Conservation (phyloP, 2,888 invertebrate genomes). For the Cloeon dipterum region DNA sequence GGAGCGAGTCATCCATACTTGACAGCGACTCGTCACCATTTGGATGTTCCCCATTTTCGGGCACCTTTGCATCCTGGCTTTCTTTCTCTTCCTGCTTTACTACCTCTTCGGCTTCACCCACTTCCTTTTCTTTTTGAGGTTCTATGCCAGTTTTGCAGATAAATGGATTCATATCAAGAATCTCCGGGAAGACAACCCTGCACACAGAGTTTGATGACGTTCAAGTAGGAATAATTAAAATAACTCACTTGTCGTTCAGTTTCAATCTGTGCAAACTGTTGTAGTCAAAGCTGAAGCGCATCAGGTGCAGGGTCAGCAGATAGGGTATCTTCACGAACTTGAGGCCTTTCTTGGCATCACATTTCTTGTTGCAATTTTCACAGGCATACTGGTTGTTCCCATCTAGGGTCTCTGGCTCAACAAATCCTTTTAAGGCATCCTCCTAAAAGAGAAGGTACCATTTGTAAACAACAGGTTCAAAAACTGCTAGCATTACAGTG, state of each 20-base stretch:
- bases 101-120: constrained; percentile 7
- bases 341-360: constrained; percentile 73
- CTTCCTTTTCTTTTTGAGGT: constrained; percentile 10
- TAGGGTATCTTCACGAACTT: constrained; percentile 73
- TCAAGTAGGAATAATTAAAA: neutral
- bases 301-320: constrained; percentile 62
- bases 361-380: constrained; percentile 64
- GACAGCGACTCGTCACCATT: neutral
- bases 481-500: no score
- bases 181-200: constrained; percentile 62
- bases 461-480: neutral
- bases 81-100: no score
- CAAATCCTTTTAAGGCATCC: constrained; percentile 62
- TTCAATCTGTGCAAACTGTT: constrained; percentile 63
- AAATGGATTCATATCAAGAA: constrained; percentile 53
- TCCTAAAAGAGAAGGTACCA: constrained; percentile 23
- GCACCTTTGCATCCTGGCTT: constrained; percentile 44
- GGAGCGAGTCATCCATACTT: no score
- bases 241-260: constrained; percentile 59
- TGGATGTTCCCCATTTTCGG: constrained; percentile 38
- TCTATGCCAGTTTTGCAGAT: constrained; percentile 19
- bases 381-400: constrained; percentile 73
- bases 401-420: constrained; percentile 60
- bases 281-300: constrained; percentile 77
- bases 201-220: neutral